Conservation (phyloP, 2,113 vertebrate genomes). For the Mugil cephalus region DNA sequence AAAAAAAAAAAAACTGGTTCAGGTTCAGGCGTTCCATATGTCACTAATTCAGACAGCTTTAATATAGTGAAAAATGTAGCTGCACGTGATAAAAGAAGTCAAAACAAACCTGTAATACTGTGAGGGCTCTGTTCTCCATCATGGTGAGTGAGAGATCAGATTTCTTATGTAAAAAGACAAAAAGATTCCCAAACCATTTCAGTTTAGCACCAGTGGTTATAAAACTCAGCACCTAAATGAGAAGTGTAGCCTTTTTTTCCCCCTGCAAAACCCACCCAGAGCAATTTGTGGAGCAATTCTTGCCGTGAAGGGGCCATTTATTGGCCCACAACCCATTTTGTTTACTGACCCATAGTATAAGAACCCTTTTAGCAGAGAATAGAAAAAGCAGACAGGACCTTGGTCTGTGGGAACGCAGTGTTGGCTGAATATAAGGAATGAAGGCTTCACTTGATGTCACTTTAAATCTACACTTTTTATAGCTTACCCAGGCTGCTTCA, state of each 20-base stretch:
- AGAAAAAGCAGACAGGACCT: conserved; percentile 48
- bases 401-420: conserved; percentile 20
- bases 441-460: conserved; percentile 48
- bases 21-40: too few relatives aligned
- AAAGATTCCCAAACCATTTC: conserved; percentile 35
- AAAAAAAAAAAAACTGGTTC: too few relatives aligned
- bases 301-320: conserved; percentile 48
- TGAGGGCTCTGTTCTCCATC: neutral
- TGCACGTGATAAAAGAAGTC: too few relatives aligned
- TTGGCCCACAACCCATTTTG: conserved; percentile 43
- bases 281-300: conserved; percentile 45
- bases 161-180: conserved; percentile 18
- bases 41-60: too few relatives aligned
- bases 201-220: conserved; percentile 49
- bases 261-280: conserved; percentile 22
- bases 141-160: neutral
- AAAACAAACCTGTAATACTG: neutral
- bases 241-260: conserved; percentile 32
- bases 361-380: conserved; percentile 53
- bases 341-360: conserved; percentile 63
- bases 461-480: conserved; percentile 55
- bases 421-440: conserved; percentile 40
- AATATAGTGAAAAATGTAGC: too few relatives aligned
- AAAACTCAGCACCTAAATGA: conserved; percentile 45
- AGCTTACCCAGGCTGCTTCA: conserved; percentile 37